These are phyloP conservation scores for Lutjanus campechanus DNA, from an alignment of 2,797 vertebrate genomes.

Conservation along the genomic window DNA sequence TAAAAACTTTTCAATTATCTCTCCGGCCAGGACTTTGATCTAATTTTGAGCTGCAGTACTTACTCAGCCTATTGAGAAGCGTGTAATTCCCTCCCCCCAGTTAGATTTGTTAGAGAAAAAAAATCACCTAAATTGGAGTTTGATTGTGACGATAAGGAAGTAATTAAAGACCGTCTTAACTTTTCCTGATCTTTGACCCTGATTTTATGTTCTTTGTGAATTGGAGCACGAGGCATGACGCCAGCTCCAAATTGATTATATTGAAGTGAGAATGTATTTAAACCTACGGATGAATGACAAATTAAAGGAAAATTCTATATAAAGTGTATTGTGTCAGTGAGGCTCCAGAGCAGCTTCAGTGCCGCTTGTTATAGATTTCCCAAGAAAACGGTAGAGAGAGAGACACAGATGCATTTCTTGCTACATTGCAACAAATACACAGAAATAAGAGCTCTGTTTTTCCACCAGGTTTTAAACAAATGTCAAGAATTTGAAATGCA, in stretches of 20 bases:
- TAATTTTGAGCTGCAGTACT: neutral
- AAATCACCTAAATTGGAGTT: neutral
- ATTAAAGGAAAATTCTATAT: too few species aligned
- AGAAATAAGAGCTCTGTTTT: too few species aligned
- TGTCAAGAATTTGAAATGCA: too few species aligned
- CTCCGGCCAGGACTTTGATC: neutral
- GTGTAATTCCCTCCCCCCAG: neutral
- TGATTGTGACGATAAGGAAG: neutral
- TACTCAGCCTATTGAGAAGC: too few species aligned
- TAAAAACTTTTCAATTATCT: neutral
- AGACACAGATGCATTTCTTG: too few species aligned
- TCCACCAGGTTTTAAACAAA: too few species aligned
- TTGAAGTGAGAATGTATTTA: neutral
- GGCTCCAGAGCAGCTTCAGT: too few species aligned
- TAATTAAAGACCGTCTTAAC: neutral
- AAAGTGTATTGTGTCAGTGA: too few species aligned
- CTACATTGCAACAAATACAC: too few species aligned
- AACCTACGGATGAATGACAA: neutral
- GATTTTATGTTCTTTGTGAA: fast-evolving
- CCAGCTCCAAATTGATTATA: neutral
- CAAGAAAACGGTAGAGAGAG: too few species aligned
- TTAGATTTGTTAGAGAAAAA: neutral
- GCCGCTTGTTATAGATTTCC: too few species aligned
- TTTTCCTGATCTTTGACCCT: neutral
- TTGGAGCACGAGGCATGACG: neutral